Evolutionary conservation across 1,140 invertebrate species (phyloP).

Genomic region (Antheraea mylitta): DNA sequence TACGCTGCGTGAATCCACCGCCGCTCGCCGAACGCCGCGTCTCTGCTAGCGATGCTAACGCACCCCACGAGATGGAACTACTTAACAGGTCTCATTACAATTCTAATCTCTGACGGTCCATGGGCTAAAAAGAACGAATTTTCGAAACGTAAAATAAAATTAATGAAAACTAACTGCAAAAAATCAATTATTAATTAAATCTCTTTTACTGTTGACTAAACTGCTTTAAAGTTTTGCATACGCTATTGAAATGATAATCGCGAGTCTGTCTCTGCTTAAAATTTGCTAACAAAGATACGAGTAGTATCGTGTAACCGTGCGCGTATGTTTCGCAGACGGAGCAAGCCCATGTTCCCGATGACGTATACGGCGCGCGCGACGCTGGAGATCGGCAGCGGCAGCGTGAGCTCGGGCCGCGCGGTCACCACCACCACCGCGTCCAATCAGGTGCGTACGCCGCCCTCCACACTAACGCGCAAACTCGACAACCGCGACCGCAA

Average conservation of each 20-base stretch:
- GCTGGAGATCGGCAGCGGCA: constrained; percentile 74
- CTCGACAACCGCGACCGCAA: constrained; percentile 7
- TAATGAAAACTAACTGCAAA: background rate
- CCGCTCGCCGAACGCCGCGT: constrained; percentile 68
- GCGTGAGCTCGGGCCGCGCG: constrained; percentile 70
- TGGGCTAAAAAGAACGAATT: background rate
- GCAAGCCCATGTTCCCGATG: constrained; percentile 68
- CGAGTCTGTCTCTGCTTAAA: background rate
- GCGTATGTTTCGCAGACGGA: constrained; percentile 52
- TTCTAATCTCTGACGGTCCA: background rate
- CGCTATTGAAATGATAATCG: background rate
- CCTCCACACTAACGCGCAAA: constrained; percentile 13
- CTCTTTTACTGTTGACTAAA: no score
- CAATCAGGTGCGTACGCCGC: constrained; percentile 70
- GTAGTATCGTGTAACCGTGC: constrained; percentile 6
- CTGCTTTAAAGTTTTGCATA: no score
- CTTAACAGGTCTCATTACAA: constrained; percentile 41
- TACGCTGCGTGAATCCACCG: constrained; percentile 74
- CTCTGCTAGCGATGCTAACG: constrained; percentile 63
- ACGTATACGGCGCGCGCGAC: constrained; percentile 80
- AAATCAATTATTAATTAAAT: no score
- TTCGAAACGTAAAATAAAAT: background rate
- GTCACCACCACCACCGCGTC: constrained; percentile 73
- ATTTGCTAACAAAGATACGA: background rate
- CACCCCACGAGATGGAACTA: constrained; percentile 43